These are phyloP conservation scores for Chrysomallon squamiferum DNA, from an alignment of 1,140 invertebrate genomes.

Conservation along the genomic window DNA sequence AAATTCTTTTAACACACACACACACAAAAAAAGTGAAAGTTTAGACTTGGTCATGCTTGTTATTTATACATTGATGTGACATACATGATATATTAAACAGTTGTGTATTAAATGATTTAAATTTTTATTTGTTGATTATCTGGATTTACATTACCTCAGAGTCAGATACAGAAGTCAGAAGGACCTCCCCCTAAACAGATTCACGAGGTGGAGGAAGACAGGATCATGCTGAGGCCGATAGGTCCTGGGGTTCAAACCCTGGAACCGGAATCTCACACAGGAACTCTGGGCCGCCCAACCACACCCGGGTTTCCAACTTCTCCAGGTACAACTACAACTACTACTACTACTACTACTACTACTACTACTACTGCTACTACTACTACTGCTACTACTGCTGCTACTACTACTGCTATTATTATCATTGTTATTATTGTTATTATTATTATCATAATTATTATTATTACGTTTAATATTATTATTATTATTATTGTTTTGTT, in stretches of 20 bases:
- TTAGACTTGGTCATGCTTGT: no score
- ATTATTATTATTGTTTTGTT: no score
- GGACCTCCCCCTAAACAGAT: constrained; percentile 64
- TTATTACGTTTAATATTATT: no score
- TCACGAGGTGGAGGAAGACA: constrained; percentile 69
- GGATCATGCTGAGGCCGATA: constrained; percentile 57
- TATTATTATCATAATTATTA: no score
- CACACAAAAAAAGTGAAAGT: no score
- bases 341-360: neutral
- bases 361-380: no score
- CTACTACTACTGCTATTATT: constrained; percentile 7
- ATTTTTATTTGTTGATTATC: no score
- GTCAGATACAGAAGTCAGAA: constrained; percentile 8
- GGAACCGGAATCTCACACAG: constrained; percentile 53
- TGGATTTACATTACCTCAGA: constrained; percentile 1
- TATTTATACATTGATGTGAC: no score
- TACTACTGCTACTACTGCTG: neutral
- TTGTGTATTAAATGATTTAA: no score
- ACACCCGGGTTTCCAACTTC: constrained; percentile 55
- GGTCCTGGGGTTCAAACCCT: constrained; percentile 58
- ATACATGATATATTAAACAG: no score
- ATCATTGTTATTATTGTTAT: no score
- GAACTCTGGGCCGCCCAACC: constrained; percentile 49
- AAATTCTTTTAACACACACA: no score
- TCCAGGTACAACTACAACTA: constrained; percentile 34